phyloP scores from a whole-genome alignment of 2,797 vertebrate genomes.

The Dryobates pubescens region DNA sequence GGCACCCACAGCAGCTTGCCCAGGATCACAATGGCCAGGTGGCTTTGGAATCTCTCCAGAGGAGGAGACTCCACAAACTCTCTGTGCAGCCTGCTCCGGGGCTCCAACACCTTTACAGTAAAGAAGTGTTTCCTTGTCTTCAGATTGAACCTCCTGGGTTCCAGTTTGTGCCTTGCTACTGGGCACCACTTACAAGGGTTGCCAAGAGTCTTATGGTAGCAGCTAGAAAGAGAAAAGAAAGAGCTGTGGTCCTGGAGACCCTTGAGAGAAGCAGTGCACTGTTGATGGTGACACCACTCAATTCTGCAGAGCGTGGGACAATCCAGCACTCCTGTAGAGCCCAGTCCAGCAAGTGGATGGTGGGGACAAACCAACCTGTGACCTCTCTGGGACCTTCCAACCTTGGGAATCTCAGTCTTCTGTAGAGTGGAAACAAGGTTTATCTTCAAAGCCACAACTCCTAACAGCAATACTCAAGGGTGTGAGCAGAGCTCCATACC shows the following conservation, averaged over 20 bases:
- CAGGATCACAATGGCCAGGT: no score
- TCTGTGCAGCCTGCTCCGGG: no score
- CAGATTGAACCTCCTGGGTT: no score
- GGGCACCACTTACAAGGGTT: not conserved
- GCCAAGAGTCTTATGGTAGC: not conserved
- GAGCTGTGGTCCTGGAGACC: not conserved
- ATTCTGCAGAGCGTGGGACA: accelerated
- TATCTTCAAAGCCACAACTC: not conserved
- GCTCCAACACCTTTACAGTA: no score
- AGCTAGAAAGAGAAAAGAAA: not conserved
- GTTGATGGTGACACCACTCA: accelerated
- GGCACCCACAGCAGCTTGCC: no score
- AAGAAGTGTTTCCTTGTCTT: no score
- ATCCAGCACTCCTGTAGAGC: accelerated
- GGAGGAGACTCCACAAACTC: no score
- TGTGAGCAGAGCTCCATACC: not conserved
- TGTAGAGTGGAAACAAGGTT: not conserved
- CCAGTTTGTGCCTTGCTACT: no score
- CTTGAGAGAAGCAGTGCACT: accelerated
- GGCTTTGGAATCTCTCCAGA: no score
- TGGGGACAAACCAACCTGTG: not conserved
- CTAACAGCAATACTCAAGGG: accelerated
- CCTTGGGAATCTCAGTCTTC: not conserved
- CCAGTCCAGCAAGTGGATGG: no score
- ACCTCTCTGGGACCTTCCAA: accelerated